Conservation (phyloP, 2,113 vertebrate species). For the Isurus oxyrinchus region DNA sequence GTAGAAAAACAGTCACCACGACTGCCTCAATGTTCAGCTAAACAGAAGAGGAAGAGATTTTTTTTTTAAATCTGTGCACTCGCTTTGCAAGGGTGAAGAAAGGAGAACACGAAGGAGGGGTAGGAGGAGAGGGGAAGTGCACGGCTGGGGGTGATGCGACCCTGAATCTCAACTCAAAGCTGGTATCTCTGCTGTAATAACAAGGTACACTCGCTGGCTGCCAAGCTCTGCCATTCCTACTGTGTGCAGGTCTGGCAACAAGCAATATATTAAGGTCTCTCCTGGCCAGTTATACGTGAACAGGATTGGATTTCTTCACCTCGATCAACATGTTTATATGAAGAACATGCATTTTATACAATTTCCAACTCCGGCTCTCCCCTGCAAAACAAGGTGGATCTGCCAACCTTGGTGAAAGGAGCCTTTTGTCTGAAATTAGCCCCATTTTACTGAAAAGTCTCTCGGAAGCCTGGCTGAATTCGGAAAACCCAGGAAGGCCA, state of each 20-base stretch:
- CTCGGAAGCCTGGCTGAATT: not conserved
- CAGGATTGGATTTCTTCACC: not conserved
- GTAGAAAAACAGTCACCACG: not conserved
- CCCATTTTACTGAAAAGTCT: not conserved
- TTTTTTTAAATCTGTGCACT: not conserved
- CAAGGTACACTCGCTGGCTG: not conserved
- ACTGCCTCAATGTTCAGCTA: not conserved
- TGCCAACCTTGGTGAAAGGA: not conserved
- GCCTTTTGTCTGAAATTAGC: conserved; percentile 15
- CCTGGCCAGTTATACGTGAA: not conserved
- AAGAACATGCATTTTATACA: not conserved
- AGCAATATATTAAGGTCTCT: not conserved
- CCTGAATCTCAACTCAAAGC: not conserved
- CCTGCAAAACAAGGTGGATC: not conserved
- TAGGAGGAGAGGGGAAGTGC: not conserved
- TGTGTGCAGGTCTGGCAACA: not conserved
- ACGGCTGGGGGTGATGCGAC: not conserved
- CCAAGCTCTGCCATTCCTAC: not conserved
- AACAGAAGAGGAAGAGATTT: not conserved
- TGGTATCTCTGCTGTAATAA: not conserved
- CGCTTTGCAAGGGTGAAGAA: not conserved
- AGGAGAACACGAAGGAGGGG: not conserved
- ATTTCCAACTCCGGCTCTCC: not conserved
- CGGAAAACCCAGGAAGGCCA: not conserved
- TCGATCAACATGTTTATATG: conserved; percentile 18